A percentile compares a stretch with the other conserved stretches of the same genome.
Evolutionary conservation across 1,140 invertebrate genomes (phyloP).

Genomic region (Trialeurodes vaporariorum): DNA sequence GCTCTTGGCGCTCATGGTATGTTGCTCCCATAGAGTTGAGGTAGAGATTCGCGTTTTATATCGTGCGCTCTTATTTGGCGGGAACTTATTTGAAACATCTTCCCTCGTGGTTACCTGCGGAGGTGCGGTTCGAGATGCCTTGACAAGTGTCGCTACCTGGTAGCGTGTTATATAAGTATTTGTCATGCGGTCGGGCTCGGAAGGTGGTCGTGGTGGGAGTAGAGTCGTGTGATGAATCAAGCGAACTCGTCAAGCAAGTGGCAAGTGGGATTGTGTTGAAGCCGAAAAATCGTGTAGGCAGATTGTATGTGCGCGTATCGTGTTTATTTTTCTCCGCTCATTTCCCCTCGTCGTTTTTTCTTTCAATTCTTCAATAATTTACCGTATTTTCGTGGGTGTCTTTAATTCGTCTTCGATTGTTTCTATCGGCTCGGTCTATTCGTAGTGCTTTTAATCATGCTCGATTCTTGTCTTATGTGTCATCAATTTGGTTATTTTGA

Average conservation of each 20-base stretch:
- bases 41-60: too few relatives aligned
- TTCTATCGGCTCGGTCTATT: neutral
- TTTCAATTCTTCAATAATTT: neutral
- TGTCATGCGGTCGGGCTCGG: neutral
- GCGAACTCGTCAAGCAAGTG: neutral
- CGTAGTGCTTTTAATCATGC: too few relatives aligned
- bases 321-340: neutral
- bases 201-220: neutral
- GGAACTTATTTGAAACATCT: too few relatives aligned
- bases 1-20: too few relatives aligned
- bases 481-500: neutral
- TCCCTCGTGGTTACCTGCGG: too few relatives aligned
- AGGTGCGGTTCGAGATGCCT: too few relatives aligned
- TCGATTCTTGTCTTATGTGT: neutral
- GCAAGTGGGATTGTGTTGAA: too few relatives aligned
- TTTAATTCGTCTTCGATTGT: neutral
- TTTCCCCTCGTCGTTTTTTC: too few relatives aligned
- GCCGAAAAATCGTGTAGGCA: neutral
- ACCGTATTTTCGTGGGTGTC: neutral
- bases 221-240: neutral
- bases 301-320: neutral
- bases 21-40: too few relatives aligned
- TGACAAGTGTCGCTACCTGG: neutral
- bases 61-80: too few relatives aligned
- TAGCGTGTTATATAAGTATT: neutral